phyloP scores from a whole-genome alignment of 2,888 invertebrate genomes.

The Dasypogon diadema region DNA sequence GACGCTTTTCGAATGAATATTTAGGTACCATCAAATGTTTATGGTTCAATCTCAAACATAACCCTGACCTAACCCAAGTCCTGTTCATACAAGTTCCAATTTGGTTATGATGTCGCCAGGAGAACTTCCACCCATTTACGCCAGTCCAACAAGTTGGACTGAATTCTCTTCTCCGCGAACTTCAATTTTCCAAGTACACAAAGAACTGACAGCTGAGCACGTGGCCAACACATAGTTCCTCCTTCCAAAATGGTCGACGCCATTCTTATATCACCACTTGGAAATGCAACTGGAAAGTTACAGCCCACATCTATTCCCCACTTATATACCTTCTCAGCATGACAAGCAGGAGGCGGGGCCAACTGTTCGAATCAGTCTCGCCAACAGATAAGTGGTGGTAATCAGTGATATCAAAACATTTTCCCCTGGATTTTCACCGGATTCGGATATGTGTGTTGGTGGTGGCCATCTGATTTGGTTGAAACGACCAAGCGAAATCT shows the following conservation, averaged over 20 bases:
- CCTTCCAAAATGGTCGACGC: conserved; percentile 39
- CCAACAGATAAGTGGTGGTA: conserved; percentile 6
- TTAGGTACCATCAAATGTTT: too few species aligned
- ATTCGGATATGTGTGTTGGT: conserved; percentile 24
- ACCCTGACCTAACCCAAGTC: too few species aligned
- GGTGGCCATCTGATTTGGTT: conserved; percentile 23
- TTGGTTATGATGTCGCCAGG: too few species aligned
- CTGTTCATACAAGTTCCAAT: too few species aligned
- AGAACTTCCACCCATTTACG: too few species aligned
- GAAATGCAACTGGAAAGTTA: neutral
- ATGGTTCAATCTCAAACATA: too few species aligned
- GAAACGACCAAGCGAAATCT: conserved; percentile 34
- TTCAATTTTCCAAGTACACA: neutral
- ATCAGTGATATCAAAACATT: conserved; percentile 24
- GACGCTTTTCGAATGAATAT: too few species aligned
- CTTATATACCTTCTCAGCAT: neutral
- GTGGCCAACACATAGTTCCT: conserved; percentile 16
- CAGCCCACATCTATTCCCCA: conserved; percentile 10
- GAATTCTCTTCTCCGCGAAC: too few species aligned
- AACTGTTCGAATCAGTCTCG: neutral
- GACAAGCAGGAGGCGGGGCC: neutral
- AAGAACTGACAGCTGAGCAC: neutral
- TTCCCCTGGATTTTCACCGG: conserved; percentile 42
- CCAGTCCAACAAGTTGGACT: too few species aligned
- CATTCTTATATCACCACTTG: neutral